Base-by-base conservation (phyloP, 2,113 vertebrate species). In the Propithecus coquereli region DNA sequence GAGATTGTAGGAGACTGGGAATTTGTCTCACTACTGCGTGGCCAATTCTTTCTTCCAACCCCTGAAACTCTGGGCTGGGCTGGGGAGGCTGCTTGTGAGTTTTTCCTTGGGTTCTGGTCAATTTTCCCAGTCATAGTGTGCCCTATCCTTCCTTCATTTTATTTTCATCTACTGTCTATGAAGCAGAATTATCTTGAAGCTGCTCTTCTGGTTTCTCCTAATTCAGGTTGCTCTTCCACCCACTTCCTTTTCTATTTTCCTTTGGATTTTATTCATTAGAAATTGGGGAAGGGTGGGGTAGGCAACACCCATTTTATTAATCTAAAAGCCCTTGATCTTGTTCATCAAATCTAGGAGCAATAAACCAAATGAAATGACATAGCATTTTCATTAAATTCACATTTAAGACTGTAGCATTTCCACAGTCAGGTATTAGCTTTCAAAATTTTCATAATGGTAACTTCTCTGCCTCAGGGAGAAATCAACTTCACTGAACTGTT, bases 231-330 rank as follows among this genome's bases (percentile, higher is more conserved):
- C 8, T 82, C 27, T 17, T 23, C 87, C 23, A 14, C 9, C 27
- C 10, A 22, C 16, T 76, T 86, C n/a, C 37, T 88, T 93, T 95
- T 90, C 13, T 68, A 4, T 63, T 93, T 94, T 87, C 40, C 25
- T 96, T 96, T 93, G 30, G 16, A 81, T 80, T 92, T 95, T 90
- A 40, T 71, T 93, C 5, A 88, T 50, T 17, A 76, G 54, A 84
- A 93, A 85, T 22, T 22, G 22, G 14, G 63, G 84, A 80, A 84
- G 12, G 4, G 45, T 77, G 9, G 47, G 6, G n/a, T 74, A 87
- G 25, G 43, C 2, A 50, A 80, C 82, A n/a, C 2, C 3, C 27
- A 59, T 61, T 87, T 93, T 84, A 40, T 92, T 66, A 90, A 83
- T 50, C 40, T 71, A 30, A 92, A 79, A 96, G 22, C 10, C 45